These are phyloP conservation scores for Grapholita molesta DNA, from an alignment of 1,140 invertebrate genomes.

Conservation along the genomic window DNA sequence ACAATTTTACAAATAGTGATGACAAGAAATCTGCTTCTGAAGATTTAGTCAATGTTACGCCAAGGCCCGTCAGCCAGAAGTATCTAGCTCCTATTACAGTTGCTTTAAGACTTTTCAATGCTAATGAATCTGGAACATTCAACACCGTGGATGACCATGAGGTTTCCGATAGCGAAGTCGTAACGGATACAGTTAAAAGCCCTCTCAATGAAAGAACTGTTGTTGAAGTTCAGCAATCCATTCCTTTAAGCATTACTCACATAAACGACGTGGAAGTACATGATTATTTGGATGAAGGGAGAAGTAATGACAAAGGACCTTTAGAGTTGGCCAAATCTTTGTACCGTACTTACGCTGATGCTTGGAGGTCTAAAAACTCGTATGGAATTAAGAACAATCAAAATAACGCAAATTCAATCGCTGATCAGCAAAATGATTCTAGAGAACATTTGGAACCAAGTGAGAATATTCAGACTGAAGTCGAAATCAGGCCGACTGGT, in stretches of 20 bases:
- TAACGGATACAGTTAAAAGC: slow-evolving; percentile 45
- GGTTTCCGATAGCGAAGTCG: slow-evolving; percentile 56
- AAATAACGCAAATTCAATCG: slow-evolving; percentile 29
- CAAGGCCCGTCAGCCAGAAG: slow-evolving; percentile 70
- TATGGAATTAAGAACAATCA: slow-evolving; percentile 52
- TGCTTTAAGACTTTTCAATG: slow-evolving; percentile 70
- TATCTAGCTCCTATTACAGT: slow-evolving; percentile 79
- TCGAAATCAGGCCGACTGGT: slow-evolving; percentile 40
- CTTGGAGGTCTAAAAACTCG: slow-evolving; percentile 47
- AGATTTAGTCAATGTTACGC: slow-evolving; percentile 63
- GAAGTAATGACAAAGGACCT: slow-evolving; percentile 48
- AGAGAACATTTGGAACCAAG: slow-evolving; percentile 51
- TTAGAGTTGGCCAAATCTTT: slow-evolving; percentile 42
- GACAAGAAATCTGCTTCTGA: slow-evolving; percentile 30
- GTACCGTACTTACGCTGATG: slow-evolving; percentile 55
- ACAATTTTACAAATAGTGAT: slow-evolving; percentile 32
- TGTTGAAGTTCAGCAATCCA: slow-evolving; percentile 80
- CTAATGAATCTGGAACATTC: slow-evolving; percentile 51
- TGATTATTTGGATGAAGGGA: slow-evolving; percentile 71
- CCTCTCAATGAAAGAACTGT: slow-evolving; percentile 65
- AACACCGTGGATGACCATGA: slow-evolving; percentile 58
- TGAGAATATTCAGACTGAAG: slow-evolving; percentile 47
- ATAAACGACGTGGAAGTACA: slow-evolving; percentile 73
- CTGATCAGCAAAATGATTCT: slow-evolving; percentile 34
- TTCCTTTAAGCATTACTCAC: slow-evolving; percentile 73